A percentile compares a stretch with the other conserved stretches of the same genome.
Evolutionary conservation across 2,797 vertebrate genomes (phyloP).

Genomic region (Luscinia megarhynchos): DNA sequence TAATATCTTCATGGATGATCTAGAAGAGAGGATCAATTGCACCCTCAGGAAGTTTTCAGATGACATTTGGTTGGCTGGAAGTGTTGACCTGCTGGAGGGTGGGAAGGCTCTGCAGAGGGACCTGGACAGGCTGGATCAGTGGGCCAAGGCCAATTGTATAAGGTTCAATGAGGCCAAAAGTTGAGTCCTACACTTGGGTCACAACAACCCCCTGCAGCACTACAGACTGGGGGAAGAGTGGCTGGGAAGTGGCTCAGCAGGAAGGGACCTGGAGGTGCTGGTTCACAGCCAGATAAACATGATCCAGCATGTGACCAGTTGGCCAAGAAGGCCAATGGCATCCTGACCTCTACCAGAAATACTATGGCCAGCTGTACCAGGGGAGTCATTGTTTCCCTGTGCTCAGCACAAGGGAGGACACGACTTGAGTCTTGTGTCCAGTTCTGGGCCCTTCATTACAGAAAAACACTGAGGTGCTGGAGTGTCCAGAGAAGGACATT

Average conservation of each 20-base stretch:
- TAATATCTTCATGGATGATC: not conserved
- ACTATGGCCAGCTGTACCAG: not conserved
- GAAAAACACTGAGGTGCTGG: not conserved
- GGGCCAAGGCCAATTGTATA: no score
- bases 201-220: not conserved
- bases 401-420: not conserved
- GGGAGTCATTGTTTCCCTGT: not conserved
- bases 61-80: not conserved
- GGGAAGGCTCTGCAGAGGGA: not conserved
- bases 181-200: not conserved
- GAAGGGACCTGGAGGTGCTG: not conserved
- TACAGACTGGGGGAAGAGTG: not conserved
- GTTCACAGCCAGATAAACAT: not conserved
- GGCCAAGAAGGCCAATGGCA: not conserved
- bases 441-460: not conserved
- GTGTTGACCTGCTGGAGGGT: not conserved
- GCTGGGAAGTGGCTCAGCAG: not conserved
- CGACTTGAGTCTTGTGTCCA: not conserved
- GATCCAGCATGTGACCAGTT: accelerated
- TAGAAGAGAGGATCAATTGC: not conserved
- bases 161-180: not conserved
- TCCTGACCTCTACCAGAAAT: not conserved
- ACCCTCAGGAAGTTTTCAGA: not conserved
- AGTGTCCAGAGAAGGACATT: no score
- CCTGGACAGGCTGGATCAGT: not conserved